Evolutionary conservation across 64 coral and sea anemone genomes (phyloP).

Genomic region (Actinia equina): DNA sequence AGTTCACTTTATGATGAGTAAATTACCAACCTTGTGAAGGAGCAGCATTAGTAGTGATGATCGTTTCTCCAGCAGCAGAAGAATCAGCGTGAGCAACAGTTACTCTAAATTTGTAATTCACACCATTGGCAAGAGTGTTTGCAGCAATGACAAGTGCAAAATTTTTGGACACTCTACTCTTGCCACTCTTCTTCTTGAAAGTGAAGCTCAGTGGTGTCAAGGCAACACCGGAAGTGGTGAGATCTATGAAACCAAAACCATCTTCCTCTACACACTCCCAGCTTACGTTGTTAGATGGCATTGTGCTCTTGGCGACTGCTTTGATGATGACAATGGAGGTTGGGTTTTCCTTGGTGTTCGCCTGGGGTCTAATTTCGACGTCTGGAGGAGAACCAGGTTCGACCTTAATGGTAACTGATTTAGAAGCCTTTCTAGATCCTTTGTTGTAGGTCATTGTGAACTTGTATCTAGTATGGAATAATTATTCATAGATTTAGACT

Average conservation of each 20-base stretch:
- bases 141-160: slow-evolving; percentile 27
- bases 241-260: slow-evolving; percentile 63
- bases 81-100: slow-evolving; percentile 48
- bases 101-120: slow-evolving; percentile 45
- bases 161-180: not conserved
- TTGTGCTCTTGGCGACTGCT: not conserved
- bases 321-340: slow-evolving; percentile 10
- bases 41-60: slow-evolving; percentile 49
- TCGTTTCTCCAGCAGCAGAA: slow-evolving; percentile 44
- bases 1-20: not conserved
- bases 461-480: slow-evolving; percentile 48
- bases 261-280: slow-evolving; percentile 64
- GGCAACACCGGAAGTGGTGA: slow-evolving; percentile 28
- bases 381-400: slow-evolving; percentile 57
- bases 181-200: slow-evolving; percentile 9
- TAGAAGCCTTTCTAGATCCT: slow-evolving; percentile 27
- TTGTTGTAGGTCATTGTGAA: slow-evolving; percentile 69
- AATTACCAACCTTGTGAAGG: slow-evolving; percentile 48
- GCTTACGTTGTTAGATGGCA: slow-evolving; percentile 16
- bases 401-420: slow-evolving; percentile 19
- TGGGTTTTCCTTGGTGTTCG: slow-evolving; percentile 41
- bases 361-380: slow-evolving; percentile 33
- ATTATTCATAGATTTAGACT: too few species aligned
- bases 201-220: not conserved
- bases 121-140: slow-evolving; percentile 31